Evolutionary conservation across 2,797 vertebrate genomes (phyloP), one percentile per base, ranked within the genome.

Genomic region (Myripristis jacobus): DNA sequence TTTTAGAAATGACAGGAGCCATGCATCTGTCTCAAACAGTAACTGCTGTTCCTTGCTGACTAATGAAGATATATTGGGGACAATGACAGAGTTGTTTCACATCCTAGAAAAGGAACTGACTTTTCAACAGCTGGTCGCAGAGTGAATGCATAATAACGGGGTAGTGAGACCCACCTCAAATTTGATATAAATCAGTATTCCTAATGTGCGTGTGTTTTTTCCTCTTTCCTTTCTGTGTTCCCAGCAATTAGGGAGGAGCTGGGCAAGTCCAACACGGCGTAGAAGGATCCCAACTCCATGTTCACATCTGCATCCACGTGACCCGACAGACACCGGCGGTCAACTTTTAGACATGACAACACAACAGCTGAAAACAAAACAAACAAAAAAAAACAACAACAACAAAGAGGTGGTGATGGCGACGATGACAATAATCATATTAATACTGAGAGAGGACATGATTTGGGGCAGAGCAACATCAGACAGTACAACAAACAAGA

Each of bases 171-270:
- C 43, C 43, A 44, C 43, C 43, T 18, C 43, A 29, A 29, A 6
- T 29, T 29, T 3, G 27, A 29, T 29, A 29, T 44, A 4, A 4
- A 44, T 44, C 16, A 16, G 16, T 44, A 16, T 0, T 46, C 44
- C 18, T 19, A 46, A 19, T 6, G n/a, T 19, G 16, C 4, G 4
- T 46, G 4, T 46, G 4, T 46, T 2, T 41, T 21, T 36, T 41
- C 47, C 21, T 46, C 16, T 46, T 72, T n/a, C n/a, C 2, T 73
- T 25, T 88, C 21, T 90, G 46, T 90, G 6, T 92, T 70, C 68
- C 55, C 86, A 99, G 98, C 97, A 75, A 99, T 99, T 94, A 95
- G 97, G 86, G 97, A 99, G 94, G 98, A 99, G 85, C 94, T 99
- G 91, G 96, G 95, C 86, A 98, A 96, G 90, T 97, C 97, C 47